Percentiles rank a stretch among this genome's conserved stretches.
These are phyloP conservation scores for Xenopus borealis DNA, from an alignment of 2,113 vertebrate genomes.

Conservation along the genomic window DNA sequence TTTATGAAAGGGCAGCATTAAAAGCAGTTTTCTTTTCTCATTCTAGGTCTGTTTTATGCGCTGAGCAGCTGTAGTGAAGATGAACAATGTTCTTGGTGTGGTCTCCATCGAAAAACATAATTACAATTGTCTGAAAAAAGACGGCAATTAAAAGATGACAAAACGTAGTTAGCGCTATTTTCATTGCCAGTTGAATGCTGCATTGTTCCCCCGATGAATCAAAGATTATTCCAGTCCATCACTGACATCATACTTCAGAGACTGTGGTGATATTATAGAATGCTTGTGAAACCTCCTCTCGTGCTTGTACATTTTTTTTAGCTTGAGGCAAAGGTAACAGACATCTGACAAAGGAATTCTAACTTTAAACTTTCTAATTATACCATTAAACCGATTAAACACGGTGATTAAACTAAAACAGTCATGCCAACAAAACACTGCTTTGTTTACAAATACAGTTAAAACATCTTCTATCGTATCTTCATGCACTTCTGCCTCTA, in stretches of 20 bases:
- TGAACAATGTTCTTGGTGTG: conserved; percentile 41
- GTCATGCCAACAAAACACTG: too few species aligned
- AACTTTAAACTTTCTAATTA: conserved; percentile 1
- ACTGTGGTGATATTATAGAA: conserved; percentile 12
- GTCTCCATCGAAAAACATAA: conserved; percentile 31
- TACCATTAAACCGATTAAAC: not conserved
- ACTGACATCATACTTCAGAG: conserved; percentile 38
- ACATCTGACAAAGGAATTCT: conserved; percentile 20
- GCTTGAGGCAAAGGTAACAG: conserved; percentile 21
- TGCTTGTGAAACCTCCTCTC: conserved; percentile 2
- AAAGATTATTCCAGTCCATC: conserved; percentile 35
- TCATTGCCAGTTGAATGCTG: conserved; percentile 36
- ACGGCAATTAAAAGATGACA: conserved; percentile 40
- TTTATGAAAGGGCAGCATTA: conserved; percentile 24
- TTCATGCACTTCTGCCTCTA: not conserved
- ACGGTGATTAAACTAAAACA: too few species aligned
- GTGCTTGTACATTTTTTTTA: too few species aligned
- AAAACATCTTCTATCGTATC: too few species aligned
- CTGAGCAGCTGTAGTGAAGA: conserved; percentile 37
- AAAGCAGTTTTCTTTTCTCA: conserved; percentile 4
- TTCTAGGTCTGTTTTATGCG: conserved; percentile 2
- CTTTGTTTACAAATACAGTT: too few species aligned
- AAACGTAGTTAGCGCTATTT: conserved; percentile 34
- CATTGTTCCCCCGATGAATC: conserved; percentile 34
- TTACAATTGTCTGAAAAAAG: conserved; percentile 30